Percentiles rank a stretch among this genome's conserved stretches.
These are phyloP conservation scores for Campylomormyrus numenius DNA, from an alignment of 2,113 vertebrate species.

Conservation along the genomic window DNA sequence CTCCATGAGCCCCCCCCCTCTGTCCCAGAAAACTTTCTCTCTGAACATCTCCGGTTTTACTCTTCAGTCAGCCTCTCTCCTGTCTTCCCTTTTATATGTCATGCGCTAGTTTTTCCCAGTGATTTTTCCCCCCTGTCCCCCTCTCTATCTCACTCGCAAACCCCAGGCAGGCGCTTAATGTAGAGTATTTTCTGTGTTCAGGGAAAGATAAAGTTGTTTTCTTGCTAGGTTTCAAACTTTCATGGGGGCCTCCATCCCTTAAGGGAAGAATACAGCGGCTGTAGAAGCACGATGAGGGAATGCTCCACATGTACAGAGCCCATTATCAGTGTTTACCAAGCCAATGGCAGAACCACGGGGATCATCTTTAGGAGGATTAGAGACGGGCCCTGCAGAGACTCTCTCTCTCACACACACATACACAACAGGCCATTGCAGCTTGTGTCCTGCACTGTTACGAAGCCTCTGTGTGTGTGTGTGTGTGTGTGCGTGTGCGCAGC, in stretches of 20 bases:
- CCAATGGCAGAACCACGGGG: conserved; percentile 35
- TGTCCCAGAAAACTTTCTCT: background rate
- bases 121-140: background rate
- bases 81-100: background rate
- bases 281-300: conserved; percentile 19
- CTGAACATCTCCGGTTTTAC: background rate
- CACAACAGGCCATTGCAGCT: background rate
- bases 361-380: conserved; percentile 42
- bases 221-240: conserved; percentile 30
- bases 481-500: background rate
- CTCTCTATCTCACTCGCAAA: conserved; percentile 16
- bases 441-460: background rate
- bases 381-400: conserved; percentile 28
- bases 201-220: conserved; percentile 36
- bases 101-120: background rate
- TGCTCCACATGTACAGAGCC: conserved; percentile 18
- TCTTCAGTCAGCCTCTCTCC: background rate
- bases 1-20: background rate
- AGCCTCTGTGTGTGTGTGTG: background rate
- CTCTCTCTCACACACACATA: background rate
- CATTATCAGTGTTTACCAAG: conserved; percentile 44
- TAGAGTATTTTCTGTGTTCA: conserved; percentile 31
- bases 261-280: conserved; percentile 23
- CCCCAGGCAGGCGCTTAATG: conserved; percentile 30
- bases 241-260: conserved; percentile 28